These are phyloP conservation scores for Corythaeola cristata DNA, from an alignment of 2,113 vertebrate genomes.

Conservation along the genomic window DNA sequence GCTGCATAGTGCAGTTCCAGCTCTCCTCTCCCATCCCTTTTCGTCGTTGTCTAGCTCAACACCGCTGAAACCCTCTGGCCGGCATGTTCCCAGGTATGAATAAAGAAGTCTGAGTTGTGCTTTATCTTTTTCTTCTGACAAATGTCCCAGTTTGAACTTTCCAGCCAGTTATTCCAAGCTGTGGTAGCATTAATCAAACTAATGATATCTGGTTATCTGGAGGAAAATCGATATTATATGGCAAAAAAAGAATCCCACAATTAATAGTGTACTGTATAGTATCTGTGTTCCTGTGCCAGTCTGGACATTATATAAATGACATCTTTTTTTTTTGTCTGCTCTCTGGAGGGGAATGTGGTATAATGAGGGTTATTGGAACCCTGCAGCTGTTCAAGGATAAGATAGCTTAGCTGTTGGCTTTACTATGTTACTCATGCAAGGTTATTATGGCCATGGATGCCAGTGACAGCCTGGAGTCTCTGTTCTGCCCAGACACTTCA, in stretches of 20 bases:
- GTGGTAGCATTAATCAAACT: slow-evolving; percentile 50
- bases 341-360: background rate
- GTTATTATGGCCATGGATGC: background rate
- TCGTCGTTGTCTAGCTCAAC: background rate
- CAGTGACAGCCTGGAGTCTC: background rate
- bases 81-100: background rate
- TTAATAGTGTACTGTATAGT: background rate
- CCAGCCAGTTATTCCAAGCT: slow-evolving; percentile 14
- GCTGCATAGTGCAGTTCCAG: background rate
- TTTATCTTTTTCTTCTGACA: slow-evolving; percentile 19
- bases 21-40: background rate
- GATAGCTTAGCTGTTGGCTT: background rate
- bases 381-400: slow-evolving; percentile 32
- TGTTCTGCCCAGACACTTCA: background rate
- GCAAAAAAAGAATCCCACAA: background rate
- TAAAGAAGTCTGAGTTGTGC: background rate
- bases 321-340: background rate
- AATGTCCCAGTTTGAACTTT: slow-evolving; percentile 27
- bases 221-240: slow-evolving; percentile 42
- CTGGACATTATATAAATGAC: background rate
- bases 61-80: background rate
- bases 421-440: background rate
- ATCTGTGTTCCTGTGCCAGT: background rate
- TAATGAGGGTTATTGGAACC: slow-evolving; percentile 1
- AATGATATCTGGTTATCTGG: slow-evolving; percentile 49